Conservation (phyloP, 2,888 invertebrate species). For the Rhimphoctona megacephalus region DNA sequence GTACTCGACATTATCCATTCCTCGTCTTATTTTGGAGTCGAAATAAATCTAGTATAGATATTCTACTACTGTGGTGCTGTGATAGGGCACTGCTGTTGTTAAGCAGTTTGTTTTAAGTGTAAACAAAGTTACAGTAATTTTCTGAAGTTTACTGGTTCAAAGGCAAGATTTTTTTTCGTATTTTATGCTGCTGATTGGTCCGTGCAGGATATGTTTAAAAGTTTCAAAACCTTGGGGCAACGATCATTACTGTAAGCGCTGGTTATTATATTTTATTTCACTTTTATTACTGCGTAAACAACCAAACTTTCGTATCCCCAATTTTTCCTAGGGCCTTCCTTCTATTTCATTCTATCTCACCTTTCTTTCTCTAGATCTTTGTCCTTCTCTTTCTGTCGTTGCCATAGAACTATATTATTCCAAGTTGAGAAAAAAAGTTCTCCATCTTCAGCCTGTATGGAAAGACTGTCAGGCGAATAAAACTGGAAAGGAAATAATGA, state of each 20-base stretch:
- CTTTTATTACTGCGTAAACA: conserved; percentile 27
- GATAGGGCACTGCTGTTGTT: background rate
- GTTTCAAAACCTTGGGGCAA: conserved; percentile 14
- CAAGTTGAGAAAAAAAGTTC: conserved; percentile 50
- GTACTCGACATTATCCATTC: background rate
- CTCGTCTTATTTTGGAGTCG: too few species aligned
- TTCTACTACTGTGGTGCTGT: background rate
- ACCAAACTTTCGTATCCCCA: conserved; percentile 25
- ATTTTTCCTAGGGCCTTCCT: background rate
- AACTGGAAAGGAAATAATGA: conserved; percentile 52
- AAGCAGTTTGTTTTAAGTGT: background rate
- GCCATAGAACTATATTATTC: conserved; percentile 35
- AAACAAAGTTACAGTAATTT: background rate
- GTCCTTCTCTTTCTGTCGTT: conserved; percentile 20
- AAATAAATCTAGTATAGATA: background rate
- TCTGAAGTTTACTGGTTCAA: background rate
- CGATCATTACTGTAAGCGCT: conserved; percentile 12
- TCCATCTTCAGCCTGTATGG: conserved; percentile 40
- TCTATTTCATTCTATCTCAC: background rate
- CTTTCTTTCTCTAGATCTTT: conserved; percentile 1
- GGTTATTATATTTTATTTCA: conserved; percentile 16
- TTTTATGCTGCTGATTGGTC: background rate
- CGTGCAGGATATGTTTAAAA: background rate
- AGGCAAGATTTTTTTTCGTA: background rate
- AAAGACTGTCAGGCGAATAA: conserved; percentile 43